A percentile compares a stretch with the other conserved stretches of the same genome.
Evolutionary conservation across 2,888 invertebrate genomes (phyloP).

Genomic region (Thera britannica): DNA sequence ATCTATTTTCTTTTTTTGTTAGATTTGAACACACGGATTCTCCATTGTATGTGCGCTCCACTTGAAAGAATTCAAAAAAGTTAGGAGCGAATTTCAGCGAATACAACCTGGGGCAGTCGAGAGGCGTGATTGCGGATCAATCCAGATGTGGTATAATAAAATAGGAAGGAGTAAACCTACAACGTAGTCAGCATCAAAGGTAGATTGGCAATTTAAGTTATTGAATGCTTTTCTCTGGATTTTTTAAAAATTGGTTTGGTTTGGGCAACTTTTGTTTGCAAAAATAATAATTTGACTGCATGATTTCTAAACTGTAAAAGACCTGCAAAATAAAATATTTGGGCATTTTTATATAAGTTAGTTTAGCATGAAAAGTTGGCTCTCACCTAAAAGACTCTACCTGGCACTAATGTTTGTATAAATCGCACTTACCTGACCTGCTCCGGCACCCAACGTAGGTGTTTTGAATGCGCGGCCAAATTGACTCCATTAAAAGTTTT

Average conservation of each 20-base stretch:
- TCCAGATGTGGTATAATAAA: background rate
- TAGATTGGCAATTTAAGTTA: too few relatives aligned
- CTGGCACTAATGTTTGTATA: conserved; percentile 70
- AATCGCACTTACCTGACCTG: conserved; percentile 70
- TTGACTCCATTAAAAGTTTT: conserved; percentile 84
- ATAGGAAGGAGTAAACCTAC: background rate
- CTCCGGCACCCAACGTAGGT: conserved; percentile 64
- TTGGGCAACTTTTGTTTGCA: too few relatives aligned
- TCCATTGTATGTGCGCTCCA: conserved; percentile 51
- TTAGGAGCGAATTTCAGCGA: too few relatives aligned
- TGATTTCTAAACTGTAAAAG: too few relatives aligned
- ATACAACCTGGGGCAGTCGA: conserved; percentile 1
- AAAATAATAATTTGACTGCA: too few relatives aligned
- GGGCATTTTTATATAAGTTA: too few relatives aligned
- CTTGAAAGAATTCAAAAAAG: conserved; percentile 44
- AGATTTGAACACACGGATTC: conserved; percentile 60
- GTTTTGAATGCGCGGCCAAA: conserved; percentile 81
- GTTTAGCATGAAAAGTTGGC: conserved; percentile 47
- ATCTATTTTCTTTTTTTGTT: conserved; percentile 56
- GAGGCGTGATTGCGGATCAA: conserved; percentile 8
- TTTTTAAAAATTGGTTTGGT: too few relatives aligned
- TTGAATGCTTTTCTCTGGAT: too few relatives aligned
- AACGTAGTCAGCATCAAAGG: too few relatives aligned
- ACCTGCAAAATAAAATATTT: too few relatives aligned
- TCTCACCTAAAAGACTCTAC: conserved; percentile 56